Conservation (phyloP, 1,140 invertebrate species). For the Drosophila pectinifera region DNA sequence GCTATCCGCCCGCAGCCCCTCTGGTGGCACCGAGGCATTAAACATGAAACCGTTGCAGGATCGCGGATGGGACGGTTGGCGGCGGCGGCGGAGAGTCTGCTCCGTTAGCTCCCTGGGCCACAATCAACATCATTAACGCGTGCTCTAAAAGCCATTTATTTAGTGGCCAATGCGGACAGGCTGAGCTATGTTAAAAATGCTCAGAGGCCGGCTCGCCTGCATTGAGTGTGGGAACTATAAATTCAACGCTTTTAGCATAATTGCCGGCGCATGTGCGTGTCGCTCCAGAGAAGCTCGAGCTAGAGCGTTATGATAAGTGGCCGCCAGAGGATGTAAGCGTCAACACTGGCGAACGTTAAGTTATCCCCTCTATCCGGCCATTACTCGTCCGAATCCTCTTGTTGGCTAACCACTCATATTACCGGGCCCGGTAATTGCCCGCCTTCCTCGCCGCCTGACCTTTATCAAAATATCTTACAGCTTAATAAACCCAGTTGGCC, state of each 20-base stretch:
- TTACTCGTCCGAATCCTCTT: slow-evolving; percentile 35
- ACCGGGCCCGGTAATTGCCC: slow-evolving; percentile 62
- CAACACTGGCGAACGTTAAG: slow-evolving; percentile 62
- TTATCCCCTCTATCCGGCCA: slow-evolving; percentile 63
- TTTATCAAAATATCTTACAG: slow-evolving; percentile 62
- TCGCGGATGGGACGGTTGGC: not conserved
- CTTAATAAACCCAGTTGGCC: slow-evolving; percentile 56
- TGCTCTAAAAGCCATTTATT: slow-evolving; percentile 83
- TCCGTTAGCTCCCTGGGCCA: slow-evolving; percentile 49
- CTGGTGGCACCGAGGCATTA: slow-evolving; percentile 61
- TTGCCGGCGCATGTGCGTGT: slow-evolving; percentile 75
- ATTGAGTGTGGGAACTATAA: slow-evolving; percentile 68
- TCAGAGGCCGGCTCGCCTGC: slow-evolving; percentile 12
- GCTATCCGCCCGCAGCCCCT: slow-evolving; percentile 25
- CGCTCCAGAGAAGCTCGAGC: slow-evolving; percentile 24
- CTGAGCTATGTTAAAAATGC: slow-evolving; percentile 66
- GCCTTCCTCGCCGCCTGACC: slow-evolving; percentile 28
- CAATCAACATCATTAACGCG: slow-evolving; percentile 82
- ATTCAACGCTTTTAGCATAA: slow-evolving; percentile 82
- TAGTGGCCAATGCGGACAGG: slow-evolving; percentile 61
- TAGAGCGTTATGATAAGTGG: slow-evolving; percentile 75
- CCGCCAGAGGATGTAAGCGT: slow-evolving; percentile 67
- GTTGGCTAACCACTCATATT: slow-evolving; percentile 63
- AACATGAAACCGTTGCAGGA: slow-evolving; percentile 57
- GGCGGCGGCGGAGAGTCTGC: not conserved